Conservation (phyloP, 2,888 invertebrate species). For the Andrena bucephala region DNA sequence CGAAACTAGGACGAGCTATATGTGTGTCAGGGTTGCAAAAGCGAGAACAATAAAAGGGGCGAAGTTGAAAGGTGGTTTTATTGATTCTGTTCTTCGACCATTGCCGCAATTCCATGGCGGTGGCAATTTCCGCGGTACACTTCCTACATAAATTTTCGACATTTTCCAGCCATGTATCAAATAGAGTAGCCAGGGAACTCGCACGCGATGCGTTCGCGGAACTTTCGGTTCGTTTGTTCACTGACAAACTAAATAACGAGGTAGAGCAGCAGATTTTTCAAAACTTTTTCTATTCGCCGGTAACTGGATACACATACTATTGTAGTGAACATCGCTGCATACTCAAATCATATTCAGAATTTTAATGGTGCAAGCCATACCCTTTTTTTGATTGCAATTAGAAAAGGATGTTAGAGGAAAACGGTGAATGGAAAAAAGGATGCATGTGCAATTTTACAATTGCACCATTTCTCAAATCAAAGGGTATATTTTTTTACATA, state of each 20-base stretch:
- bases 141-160: constrained; percentile 8
- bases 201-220: not conserved
- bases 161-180: not conserved
- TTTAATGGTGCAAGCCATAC: too few species aligned
- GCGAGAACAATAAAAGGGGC: constrained; percentile 18
- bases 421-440: too few species aligned
- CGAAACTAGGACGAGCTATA: constrained; percentile 27
- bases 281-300: constrained; percentile 12
- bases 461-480: too few species aligned
- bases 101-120: not conserved
- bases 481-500: too few species aligned
- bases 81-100: constrained; percentile 32
- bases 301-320: not conserved
- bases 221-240: not conserved
- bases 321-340: not conserved
- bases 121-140: not conserved
- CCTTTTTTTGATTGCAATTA: too few species aligned
- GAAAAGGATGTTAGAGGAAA: too few species aligned
- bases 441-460: too few species aligned
- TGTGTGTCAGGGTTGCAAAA: constrained; percentile 20
- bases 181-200: not conserved
- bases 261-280: not conserved
- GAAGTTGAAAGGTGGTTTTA: constrained; percentile 11
- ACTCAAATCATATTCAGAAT: not conserved
- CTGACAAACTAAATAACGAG: not conserved